These are phyloP conservation scores for Arge pagana DNA, from an alignment of 2,888 invertebrate species.

Conservation along the genomic window DNA sequence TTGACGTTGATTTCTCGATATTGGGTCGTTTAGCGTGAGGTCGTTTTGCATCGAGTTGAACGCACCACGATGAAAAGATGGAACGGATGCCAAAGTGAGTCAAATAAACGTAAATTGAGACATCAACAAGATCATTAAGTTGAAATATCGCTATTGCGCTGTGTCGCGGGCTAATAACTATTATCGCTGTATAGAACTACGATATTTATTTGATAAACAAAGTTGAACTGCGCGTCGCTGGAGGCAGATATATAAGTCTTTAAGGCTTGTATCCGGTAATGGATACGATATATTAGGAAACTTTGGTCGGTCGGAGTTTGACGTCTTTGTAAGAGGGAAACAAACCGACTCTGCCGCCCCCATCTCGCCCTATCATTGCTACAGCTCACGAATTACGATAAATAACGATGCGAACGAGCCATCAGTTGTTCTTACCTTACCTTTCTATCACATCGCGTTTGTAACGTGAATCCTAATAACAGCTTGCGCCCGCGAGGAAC, in stretches of 20 bases:
- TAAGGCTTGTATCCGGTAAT: conserved; percentile 49
- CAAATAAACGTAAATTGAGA: conserved; percentile 18
- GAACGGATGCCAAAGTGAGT: conserved; percentile 3
- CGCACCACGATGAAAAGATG: no score
- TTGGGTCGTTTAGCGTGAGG: neutral
- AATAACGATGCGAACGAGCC: conserved; percentile 30
- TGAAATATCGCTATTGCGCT: conserved; percentile 22
- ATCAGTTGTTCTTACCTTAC: no score
- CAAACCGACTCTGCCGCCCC: conserved; percentile 36
- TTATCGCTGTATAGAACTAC: conserved; percentile 22
- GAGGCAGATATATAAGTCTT: conserved; percentile 38
- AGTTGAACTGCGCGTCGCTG: conserved; percentile 27
- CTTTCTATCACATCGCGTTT: neutral
- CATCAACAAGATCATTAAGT: conserved; percentile 25
- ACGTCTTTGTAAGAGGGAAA: conserved; percentile 50
- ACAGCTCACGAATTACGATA: conserved; percentile 35
- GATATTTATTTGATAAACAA: conserved; percentile 52
- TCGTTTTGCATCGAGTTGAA: conserved; percentile 9
- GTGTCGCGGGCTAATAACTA: conserved; percentile 30
- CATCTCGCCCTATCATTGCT: conserved; percentile 36
- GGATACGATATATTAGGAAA: conserved; percentile 50
- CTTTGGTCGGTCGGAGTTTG: conserved; percentile 48
- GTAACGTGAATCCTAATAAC: no score
- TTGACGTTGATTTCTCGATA: conserved; percentile 10
- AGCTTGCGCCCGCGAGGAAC: conserved; percentile 26